Evolutionary conservation across 2,888 invertebrate genomes (phyloP), one percentile per base, ranked within the genome.

Genomic region (Chloroclysta siterata): DNA sequence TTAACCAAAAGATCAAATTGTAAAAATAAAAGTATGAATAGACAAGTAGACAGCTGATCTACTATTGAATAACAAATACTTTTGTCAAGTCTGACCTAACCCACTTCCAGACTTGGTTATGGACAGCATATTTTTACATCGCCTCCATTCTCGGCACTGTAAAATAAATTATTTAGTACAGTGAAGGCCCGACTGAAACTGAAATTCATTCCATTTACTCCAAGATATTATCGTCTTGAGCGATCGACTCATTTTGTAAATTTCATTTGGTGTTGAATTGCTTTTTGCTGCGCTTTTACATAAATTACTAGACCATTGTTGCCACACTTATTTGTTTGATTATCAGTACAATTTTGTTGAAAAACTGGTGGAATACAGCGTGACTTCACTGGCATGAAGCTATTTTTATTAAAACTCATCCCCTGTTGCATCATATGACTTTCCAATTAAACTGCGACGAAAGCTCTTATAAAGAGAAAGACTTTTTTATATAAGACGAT

Each of bases 171-270:
- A 72, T 73, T 74, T 68, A 17, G 4, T 17, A 69, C 65, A 63
- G 56, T 59, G 57, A 56, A 64, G 46, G 63, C 61, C 61, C 52
- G 55, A 53, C 61, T 60, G 59, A 62, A 58, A 64, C 64, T 63
- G 72, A 66, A 78, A 79, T 75, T 80, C 76, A 77, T 80, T 81
- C 77, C 69, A 74, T 79, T 76, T 72, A 66, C 61, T 66, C 68
- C 69, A 64, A 66, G 78, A 65, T 73, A 76, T 69, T 75, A 70
- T 72, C 72, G 66, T 67, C 53, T 67, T 58, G 66, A 70, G 66
- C 66, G 70, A 73, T 72, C 69, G 63, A 72, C 63, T 71, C 71
- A 70, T 71, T 73, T 69, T 65, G 66, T 71, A 68, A 73, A 73
- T 74, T 75, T 71, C 71, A 69, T 73, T 72, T 65, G 54, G 63